Evolutionary conservation across 2,113 vertebrate species (phyloP), one percentile per base, ranked within the genome.

Genomic region (Xiphophorus hellerii): DNA sequence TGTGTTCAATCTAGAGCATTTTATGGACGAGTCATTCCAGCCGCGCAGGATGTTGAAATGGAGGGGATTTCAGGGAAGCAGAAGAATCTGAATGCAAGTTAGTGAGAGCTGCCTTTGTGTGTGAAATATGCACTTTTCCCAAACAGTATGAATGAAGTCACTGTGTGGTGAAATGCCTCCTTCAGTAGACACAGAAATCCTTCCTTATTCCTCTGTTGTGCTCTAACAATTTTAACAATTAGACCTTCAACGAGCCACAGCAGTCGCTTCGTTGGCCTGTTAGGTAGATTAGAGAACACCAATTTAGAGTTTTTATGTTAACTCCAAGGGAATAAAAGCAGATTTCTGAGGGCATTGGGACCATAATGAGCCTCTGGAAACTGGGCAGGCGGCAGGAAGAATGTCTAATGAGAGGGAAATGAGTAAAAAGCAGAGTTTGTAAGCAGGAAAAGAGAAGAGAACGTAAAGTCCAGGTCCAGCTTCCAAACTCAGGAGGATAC

Each of bases 91-190:
- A 82, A 65, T 62, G 77, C 79, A 64, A 12, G 76, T 62, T 42
- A 30, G 27, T 86, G 73, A 90, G 76, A 86, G 85, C 66, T 62
- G 69, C 30, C 85, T 91, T 91, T 91, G 88, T 90, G 66, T 69
- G 54, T 51, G 61, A 88, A 90, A 87, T 88, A 87, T 89, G 84
- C 86, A 76, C 84, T 84, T 87, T 87, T 81, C 84, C 74, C 58
- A 64, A 69, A 84, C 62, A 48, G 48, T 61, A 78, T 91, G 88
- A 92, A 91, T 90, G 85, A 76, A 91, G 80, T 65, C 76, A 76
- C 64, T 88, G 91, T 92, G 72, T 62, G 2, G 74, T 64, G 74
- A 81, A 82, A 77, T 58, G 66, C 64, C 74, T 81, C 62, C 69
- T 39, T 81, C 35, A 73, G 35, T 37, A 22, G 74, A 75, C 35